Percentiles rank a stretch among this genome's conserved stretches.
Conservation (phyloP, 2,797 vertebrate species). For the Hozukius guyotensis region DNA sequence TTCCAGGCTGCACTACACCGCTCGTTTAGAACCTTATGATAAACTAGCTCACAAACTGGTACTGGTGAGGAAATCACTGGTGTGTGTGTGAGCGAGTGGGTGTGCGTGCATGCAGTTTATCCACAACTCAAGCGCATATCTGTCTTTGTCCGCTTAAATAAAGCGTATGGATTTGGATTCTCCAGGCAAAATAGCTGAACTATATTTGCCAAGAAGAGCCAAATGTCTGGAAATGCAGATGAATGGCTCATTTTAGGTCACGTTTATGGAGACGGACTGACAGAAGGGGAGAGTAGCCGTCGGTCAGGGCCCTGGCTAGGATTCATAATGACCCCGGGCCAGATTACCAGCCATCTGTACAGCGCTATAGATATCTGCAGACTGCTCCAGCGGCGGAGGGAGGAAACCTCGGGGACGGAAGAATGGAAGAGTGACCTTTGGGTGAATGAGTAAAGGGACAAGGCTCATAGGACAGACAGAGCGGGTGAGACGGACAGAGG, state of each 20-base stretch:
- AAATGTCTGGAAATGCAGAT: constrained; percentile 74
- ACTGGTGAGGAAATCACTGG: not conserved
- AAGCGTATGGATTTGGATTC: constrained; percentile 55
- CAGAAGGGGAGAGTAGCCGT: constrained; percentile 70
- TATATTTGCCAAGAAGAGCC: constrained; percentile 66
- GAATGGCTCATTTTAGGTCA: constrained; percentile 69
- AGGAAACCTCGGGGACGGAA: constrained; percentile 57
- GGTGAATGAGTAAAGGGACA: constrained; percentile 71
- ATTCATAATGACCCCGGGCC: constrained; percentile 79
- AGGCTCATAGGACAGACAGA: constrained; percentile 63
- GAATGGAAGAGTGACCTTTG: constrained; percentile 77
- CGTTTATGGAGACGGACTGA: constrained; percentile 66
- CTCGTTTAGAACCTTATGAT: constrained; percentile 13
- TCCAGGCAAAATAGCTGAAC: constrained; percentile 46
- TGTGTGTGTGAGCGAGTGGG: not conserved
- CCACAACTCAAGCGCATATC: constrained; percentile 48
- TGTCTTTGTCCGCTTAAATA: constrained; percentile 57
- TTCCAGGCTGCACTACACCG: constrained; percentile 11
- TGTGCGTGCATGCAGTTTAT: constrained; percentile 8
- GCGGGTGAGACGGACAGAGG: constrained; percentile 55
- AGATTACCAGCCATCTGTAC: constrained; percentile 81
- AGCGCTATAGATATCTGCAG: constrained; percentile 67
- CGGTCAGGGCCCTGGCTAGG: constrained; percentile 73
- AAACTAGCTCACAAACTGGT: constrained; percentile 26
- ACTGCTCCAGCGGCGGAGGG: constrained; percentile 55